phyloP scores from a whole-genome alignment of 2,113 vertebrate species.

The Himantopus leucocephalus region DNA sequence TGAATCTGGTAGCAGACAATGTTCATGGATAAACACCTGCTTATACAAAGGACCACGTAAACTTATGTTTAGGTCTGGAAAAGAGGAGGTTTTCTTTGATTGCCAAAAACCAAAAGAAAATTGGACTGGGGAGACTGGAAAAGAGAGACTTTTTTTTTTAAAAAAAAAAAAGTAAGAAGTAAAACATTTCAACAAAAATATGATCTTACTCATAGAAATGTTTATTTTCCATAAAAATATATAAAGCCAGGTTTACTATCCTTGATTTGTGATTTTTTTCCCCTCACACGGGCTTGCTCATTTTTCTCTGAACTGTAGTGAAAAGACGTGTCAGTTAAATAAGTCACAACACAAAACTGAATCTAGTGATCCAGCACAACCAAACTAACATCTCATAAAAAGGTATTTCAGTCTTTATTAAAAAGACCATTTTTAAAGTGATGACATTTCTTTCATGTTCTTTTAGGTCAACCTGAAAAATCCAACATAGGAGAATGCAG shows the following conservation, averaged over 20 bases:
- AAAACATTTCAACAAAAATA: not conserved
- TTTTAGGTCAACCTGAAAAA: not conserved
- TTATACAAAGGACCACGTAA: not conserved
- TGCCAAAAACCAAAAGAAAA: not conserved
- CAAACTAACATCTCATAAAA: not conserved
- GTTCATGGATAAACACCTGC: not conserved
- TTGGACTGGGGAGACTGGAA: not conserved
- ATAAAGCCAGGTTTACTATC: not conserved
- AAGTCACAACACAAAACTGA: not conserved
- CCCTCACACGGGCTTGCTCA: not conserved
- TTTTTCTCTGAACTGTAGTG: not conserved
- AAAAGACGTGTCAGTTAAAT: not conserved
- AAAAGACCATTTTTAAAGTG: not conserved
- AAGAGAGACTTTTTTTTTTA: not conserved
- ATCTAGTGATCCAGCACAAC: not conserved
- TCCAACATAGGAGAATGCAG: not conserved
- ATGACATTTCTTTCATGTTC: not conserved
- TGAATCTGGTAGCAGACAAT: not conserved
- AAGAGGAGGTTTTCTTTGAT: not conserved
- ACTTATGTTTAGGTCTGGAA: not conserved
- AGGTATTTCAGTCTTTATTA: not conserved
- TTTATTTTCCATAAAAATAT: not conserved
- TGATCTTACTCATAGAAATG: not conserved
- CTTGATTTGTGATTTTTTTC: not conserved
- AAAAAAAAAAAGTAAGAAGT: not conserved